phyloP scores from a whole-genome alignment of 2,113 vertebrate species.

The Galemys pyrenaicus region DNA sequence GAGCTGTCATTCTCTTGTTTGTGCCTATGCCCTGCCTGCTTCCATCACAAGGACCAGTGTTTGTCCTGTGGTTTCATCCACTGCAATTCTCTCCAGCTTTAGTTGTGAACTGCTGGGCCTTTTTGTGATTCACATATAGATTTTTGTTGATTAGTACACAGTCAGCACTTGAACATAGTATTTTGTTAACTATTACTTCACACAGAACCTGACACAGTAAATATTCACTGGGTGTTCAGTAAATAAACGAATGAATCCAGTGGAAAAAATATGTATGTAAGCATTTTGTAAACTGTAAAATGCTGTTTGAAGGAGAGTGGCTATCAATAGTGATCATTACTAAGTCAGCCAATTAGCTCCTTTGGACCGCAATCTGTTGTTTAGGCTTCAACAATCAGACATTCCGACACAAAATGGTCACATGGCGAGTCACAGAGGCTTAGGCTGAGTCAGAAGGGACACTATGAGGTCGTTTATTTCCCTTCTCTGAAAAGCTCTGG shows the following conservation, averaged over 20 bases:
- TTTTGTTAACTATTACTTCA: constrained; percentile 28
- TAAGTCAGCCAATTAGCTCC: background rate
- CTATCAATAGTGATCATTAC: background rate
- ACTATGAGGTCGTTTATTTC: constrained; percentile 54
- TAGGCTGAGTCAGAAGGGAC: constrained; percentile 38
- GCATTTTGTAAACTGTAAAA: constrained; percentile 33
- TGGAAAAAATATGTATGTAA: background rate
- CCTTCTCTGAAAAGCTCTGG: constrained; percentile 75
- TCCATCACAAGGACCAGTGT: background rate
- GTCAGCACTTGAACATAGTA: background rate
- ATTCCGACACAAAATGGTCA: constrained; percentile 32
- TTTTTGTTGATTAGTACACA: background rate
- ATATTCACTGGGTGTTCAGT: constrained; percentile 19
- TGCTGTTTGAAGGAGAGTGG: background rate
- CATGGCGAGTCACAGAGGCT: background rate
- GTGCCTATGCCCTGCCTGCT: background rate
- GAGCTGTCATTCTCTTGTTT: background rate
- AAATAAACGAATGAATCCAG: background rate
- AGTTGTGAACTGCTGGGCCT: background rate
- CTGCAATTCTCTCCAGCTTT: background rate
- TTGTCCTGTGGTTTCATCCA: background rate
- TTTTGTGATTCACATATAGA: background rate
- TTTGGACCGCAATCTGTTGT: constrained; percentile 6
- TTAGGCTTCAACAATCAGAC: constrained; percentile 1
- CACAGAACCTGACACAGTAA: constrained; percentile 1